Evolutionary conservation across 2,888 invertebrate species (phyloP).

Genomic region (Saturnia pavonia): DNA sequence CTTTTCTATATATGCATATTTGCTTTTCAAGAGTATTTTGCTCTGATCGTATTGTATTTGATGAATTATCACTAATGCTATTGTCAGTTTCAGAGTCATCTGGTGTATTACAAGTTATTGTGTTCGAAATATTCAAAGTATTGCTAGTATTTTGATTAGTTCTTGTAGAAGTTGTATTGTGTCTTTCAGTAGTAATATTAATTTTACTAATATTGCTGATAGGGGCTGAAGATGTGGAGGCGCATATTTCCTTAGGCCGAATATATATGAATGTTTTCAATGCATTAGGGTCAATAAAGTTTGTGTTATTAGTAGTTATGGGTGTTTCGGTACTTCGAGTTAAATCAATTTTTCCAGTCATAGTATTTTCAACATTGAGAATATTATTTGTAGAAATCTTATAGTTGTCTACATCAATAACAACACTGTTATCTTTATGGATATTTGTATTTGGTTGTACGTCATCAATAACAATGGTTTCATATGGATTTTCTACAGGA

Average conservation of each 20-base stretch:
- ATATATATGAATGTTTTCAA: neutral
- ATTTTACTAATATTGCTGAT: neutral
- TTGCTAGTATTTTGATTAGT: neutral
- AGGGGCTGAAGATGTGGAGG: neutral
- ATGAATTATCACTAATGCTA: neutral
- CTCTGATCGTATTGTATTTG: neutral
- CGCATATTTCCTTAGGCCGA: neutral
- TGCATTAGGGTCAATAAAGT: neutral
- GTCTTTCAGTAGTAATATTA: neutral
- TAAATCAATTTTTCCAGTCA: neutral
- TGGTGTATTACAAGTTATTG: neutral
- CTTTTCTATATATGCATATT: neutral
- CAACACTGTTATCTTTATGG: neutral
- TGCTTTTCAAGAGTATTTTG: neutral
- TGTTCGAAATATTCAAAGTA: neutral
- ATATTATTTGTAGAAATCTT: neutral
- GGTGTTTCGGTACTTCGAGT: neutral
- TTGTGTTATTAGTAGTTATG: neutral
- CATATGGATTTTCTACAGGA: neutral
- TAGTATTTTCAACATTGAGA: neutral
- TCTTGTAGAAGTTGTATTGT: neutral
- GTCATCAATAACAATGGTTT: slow-evolving; percentile 34
- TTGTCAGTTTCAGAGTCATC: neutral
- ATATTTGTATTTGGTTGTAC: slow-evolving; percentile 4
- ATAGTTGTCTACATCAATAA: slow-evolving; percentile 1